Evolutionary conservation across 37 sponge, comb jelly and placozoan species (phyloP), one percentile per base, ranked within the genome.

Genomic region (Halichondria panicea): DNA sequence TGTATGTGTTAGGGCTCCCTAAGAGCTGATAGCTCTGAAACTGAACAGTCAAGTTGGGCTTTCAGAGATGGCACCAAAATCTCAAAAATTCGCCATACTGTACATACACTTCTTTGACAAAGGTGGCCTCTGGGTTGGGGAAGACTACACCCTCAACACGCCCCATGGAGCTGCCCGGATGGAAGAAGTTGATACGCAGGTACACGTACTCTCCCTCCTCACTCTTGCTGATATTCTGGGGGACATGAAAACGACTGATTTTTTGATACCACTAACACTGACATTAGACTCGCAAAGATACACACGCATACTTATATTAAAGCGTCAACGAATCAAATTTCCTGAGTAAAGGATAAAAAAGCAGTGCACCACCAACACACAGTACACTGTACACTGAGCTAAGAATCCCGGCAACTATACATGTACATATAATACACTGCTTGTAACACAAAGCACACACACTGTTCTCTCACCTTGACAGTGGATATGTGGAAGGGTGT

Each of bases 171-270:
- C 92, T 83, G 48, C 97, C 97, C 18, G 97, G 97, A 65, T 70
- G 79, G 85, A 87, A 93, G 80, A 98, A 89, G 68, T 98, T 98
- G 38, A 93, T 81, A 28, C 99, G 80, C 19, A 98, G 80, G 77
- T 98, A 98, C 19, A 74, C 77, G 63, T 90, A 95, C 63, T 90
- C 89, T 24, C 99, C 99, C 69, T 98, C 96, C 46, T 95, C 99
- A 79, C 92, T 95, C 62, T 90, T 88, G 71, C 99, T 96, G 74
- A 90, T 83, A 70, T 92, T 98, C 97, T 92, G 60, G n/a, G 41
- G 71, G 62, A 8, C 13, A 48, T 48, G 52, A 48, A 48, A 48
- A 48, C 13, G 52, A 15, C 15, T 48, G 15, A 48, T 18, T 48
- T 48, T 18, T 18, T 15, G 15, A 48, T 18, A 15, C 11, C 11